phyloP scores from a whole-genome alignment of 2,888 invertebrate species.

The Caenorhabditis sp. region DNA sequence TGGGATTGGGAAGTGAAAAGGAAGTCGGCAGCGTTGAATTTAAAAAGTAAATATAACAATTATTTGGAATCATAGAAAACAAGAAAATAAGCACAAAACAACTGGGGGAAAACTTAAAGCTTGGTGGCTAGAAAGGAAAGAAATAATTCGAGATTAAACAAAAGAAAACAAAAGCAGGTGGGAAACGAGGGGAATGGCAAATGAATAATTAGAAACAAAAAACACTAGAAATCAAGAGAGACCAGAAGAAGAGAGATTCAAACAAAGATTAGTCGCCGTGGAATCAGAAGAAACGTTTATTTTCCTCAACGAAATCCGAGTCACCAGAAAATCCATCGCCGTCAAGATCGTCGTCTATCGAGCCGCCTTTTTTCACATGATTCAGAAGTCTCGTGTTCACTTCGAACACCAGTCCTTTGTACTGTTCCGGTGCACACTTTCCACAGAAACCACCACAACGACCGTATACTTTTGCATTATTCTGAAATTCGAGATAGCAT shows the following conservation, averaged over 20 bases:
- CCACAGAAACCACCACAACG: slow-evolving; percentile 83
- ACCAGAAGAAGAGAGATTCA: slow-evolving; percentile 48
- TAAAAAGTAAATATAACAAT: slow-evolving; percentile 27
- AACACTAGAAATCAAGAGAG: slow-evolving; percentile 30
- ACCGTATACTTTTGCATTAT: slow-evolving; percentile 80
- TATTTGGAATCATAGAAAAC: slow-evolving; percentile 45
- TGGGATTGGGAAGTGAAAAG: slow-evolving; percentile 29
- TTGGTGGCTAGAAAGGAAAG: slow-evolving; percentile 5
- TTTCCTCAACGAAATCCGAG: slow-evolving; percentile 20
- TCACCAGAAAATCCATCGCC: slow-evolving; percentile 33
- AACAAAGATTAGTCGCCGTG: slow-evolving; percentile 1
- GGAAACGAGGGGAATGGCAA: slow-evolving; percentile 30
- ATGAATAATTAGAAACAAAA: slow-evolving; percentile 17
- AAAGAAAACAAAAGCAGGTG: slow-evolving; percentile 10
- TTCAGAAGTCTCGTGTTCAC: slow-evolving; percentile 51
- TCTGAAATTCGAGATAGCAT: slow-evolving; percentile 65
- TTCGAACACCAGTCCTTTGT: slow-evolving; percentile 82
- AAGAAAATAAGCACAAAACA: slow-evolving; percentile 40
- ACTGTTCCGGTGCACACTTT: slow-evolving; percentile 81
- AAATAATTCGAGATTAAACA: background rate
- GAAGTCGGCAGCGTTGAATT: slow-evolving; percentile 1
- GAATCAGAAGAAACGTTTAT: slow-evolving; percentile 4
- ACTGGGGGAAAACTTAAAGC: slow-evolving; percentile 34
- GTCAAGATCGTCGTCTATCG: slow-evolving; percentile 40
- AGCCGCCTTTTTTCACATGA: slow-evolving; percentile 52